These are phyloP conservation scores for Halichondria panicea DNA, from an alignment of 37 sponge, comb jelly and placozoan species.

Conservation along the genomic window DNA sequence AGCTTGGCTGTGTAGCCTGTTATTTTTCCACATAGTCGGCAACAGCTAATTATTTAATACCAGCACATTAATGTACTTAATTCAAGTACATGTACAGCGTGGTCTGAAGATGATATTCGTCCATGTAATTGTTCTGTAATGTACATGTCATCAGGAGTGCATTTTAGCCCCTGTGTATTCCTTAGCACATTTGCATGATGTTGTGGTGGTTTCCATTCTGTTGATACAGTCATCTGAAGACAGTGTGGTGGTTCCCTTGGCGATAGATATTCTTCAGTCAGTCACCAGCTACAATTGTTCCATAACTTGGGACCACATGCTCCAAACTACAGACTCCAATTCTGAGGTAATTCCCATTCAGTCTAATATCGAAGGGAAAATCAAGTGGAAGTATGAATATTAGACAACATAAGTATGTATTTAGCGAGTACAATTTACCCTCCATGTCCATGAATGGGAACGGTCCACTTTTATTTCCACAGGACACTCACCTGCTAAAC, in stretches of 20 bases:
- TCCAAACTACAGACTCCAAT: conserved; percentile 11
- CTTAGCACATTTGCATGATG: neutral
- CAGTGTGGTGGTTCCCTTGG: conserved; percentile 47
- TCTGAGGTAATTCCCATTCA: conserved; percentile 27
- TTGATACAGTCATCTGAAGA: conserved; percentile 56
- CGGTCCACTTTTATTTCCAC: neutral
- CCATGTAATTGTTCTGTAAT: too few species aligned
- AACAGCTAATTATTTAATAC: too few species aligned
- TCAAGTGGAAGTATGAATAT: neutral
- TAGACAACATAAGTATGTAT: neutral
- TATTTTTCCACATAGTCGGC: too few species aligned
- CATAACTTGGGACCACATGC: conserved; percentile 60
- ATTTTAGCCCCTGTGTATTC: neutral
- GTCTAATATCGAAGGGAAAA: neutral
- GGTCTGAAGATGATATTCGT: too few species aligned
- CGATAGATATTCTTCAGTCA: conserved; percentile 77
- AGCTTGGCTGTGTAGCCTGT: neutral
- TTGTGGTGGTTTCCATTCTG: neutral
- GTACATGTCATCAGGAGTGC: neutral
- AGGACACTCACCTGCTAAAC: conserved; percentile 83
- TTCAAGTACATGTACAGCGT: too few species aligned
- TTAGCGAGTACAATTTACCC: neutral
- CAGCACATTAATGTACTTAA: too few species aligned
- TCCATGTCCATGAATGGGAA: neutral
- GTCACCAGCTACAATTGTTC: conserved; percentile 58